These are phyloP conservation scores for Hybos culiciformis DNA, from an alignment of 2,888 invertebrate species.

Conservation along the genomic window DNA sequence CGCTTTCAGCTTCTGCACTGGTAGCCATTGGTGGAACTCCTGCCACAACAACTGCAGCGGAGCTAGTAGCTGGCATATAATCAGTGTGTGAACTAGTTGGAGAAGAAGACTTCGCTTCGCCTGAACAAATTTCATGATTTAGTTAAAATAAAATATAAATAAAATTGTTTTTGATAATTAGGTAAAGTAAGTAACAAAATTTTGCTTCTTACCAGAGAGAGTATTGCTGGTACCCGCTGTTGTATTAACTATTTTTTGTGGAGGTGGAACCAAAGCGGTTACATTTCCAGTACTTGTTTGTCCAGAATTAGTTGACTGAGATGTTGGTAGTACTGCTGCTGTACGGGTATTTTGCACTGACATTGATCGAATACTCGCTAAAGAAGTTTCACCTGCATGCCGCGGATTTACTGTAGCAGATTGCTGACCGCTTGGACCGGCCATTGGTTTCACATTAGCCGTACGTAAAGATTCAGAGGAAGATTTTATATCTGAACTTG, in stretches of 20 bases:
- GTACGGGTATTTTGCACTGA: constrained; percentile 55
- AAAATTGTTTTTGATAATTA: too few species aligned
- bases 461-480: too few species aligned
- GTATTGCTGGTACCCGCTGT: constrained; percentile 37
- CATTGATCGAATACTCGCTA: constrained; percentile 89
- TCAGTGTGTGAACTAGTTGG: constrained; percentile 64
- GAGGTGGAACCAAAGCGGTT: constrained; percentile 43
- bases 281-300: constrained; percentile 34
- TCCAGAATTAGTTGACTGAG: constrained; percentile 41
- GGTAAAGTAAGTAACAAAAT: too few species aligned
- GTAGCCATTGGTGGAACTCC: constrained; percentile 47
- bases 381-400: constrained; percentile 61
- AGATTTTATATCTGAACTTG: constrained; percentile 32
- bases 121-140: too few species aligned
- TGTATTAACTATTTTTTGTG: constrained; percentile 48
- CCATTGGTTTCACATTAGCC: too few species aligned
- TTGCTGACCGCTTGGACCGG: constrained; percentile 66
- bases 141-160: too few species aligned
- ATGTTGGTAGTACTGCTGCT: constrained; percentile 65
- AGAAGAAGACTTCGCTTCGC: constrained; percentile 47
- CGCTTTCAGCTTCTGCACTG: constrained; percentile 32
- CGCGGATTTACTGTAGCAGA: constrained; percentile 46
- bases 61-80: constrained; percentile 75
- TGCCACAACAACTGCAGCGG: constrained; percentile 46
- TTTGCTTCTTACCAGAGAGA: too few species aligned